Conservation (phyloP, 2,888 invertebrate genomes). For the Pseudococcus jackbeardsleyi region DNA sequence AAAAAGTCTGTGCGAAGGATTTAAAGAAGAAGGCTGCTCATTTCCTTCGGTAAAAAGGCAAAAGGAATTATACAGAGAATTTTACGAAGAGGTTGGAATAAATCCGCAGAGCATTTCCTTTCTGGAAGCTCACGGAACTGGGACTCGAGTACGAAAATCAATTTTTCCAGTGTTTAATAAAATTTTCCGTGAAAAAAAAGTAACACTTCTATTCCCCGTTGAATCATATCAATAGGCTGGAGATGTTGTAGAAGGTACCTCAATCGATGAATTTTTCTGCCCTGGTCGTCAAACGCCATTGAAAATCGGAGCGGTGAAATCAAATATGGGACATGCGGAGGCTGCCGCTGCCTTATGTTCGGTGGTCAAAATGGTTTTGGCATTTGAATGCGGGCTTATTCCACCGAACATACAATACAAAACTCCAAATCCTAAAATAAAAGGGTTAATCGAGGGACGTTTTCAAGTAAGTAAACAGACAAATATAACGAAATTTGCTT, state of each 20-base stretch:
- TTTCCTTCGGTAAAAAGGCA: slow-evolving; percentile 47
- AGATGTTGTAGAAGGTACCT: neutral
- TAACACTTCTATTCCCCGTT: neutral
- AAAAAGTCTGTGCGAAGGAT: slow-evolving; percentile 74
- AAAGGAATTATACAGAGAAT: slow-evolving; percentile 63
- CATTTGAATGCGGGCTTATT: slow-evolving; percentile 90
- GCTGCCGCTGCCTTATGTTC: slow-evolving; percentile 91
- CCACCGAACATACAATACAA: slow-evolving; percentile 73
- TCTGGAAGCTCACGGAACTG: slow-evolving; percentile 67
- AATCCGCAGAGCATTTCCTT: slow-evolving; percentile 66
- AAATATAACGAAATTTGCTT: neutral
- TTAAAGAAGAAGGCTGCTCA: slow-evolving; percentile 67
- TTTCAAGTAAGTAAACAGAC: slow-evolving; percentile 53
- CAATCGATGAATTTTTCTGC: slow-evolving; percentile 79
- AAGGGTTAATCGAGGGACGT: neutral
- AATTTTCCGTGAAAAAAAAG: too few relatives aligned
- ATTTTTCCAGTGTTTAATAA: too few relatives aligned
- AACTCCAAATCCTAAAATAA: neutral
- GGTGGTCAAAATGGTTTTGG: slow-evolving; percentile 88
- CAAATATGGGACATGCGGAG: slow-evolving; percentile 98
- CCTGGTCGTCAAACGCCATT: slow-evolving; percentile 79
- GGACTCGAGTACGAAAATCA: slow-evolving; percentile 65
- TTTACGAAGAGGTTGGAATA: slow-evolving; percentile 66
- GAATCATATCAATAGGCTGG: neutral
- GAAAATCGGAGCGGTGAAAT: slow-evolving; percentile 94